A percentile compares a stretch with the other conserved stretches of the same genome.
phyloP scores from a whole-genome alignment of 2,113 vertebrate genomes.

The Oxyruncus cristatus region DNA sequence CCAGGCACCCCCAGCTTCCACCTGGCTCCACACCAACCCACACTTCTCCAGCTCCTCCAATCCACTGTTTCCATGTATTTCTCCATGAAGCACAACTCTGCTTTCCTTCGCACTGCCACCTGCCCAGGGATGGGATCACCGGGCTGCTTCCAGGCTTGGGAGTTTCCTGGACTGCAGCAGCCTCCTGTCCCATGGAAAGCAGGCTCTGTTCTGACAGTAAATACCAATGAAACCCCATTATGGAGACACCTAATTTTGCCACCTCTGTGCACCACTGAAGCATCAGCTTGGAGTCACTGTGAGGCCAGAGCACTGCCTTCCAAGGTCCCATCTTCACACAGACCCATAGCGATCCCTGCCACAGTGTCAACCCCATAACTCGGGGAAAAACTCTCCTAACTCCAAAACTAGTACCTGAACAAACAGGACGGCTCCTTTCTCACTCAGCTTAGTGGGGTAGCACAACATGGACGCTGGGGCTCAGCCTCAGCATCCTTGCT shows the following conservation, averaged over 20 bases:
- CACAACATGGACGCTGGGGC: not conserved
- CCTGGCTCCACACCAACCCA: not conserved
- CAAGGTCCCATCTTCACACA: not conserved
- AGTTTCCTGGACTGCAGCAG: not conserved
- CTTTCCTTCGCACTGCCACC: not conserved
- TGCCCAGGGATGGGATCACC: not conserved
- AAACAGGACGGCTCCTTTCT: not conserved
- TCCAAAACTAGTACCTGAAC: not conserved
- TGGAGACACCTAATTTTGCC: not conserved
- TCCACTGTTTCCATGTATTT: not conserved
- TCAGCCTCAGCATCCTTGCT: not conserved
- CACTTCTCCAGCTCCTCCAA: not conserved
- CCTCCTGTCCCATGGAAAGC: not conserved
- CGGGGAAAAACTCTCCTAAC: not conserved
- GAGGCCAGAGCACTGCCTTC: not conserved
- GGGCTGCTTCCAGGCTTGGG: not conserved
- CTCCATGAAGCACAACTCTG: fast-evolving
- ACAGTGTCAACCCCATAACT: fast-evolving
- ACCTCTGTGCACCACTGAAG: not conserved
- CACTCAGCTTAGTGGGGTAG: fast-evolving
- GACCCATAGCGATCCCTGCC: not conserved
- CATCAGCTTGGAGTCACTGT: fast-evolving
- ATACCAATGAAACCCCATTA: not conserved
- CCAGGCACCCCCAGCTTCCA: not conserved
- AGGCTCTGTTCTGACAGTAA: not conserved